Conservation (phyloP, 2,888 invertebrate species). For the Phortica magna region DNA sequence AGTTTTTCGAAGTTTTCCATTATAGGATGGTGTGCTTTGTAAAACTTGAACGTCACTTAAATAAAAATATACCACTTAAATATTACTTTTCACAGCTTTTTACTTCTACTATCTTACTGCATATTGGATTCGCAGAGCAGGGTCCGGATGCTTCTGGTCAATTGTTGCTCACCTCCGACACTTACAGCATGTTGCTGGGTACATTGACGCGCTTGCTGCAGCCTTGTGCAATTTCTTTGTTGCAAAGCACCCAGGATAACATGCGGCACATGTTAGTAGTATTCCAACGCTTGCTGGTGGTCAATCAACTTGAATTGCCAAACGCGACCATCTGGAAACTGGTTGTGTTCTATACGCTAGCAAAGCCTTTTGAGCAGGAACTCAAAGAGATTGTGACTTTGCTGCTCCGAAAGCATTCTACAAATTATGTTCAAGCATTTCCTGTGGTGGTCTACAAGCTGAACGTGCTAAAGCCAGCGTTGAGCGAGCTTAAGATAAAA, state of each 20-base stretch:
- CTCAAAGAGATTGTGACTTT: not conserved
- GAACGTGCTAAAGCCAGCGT: not conserved
- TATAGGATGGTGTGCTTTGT: not conserved
- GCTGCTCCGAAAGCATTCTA: not conserved
- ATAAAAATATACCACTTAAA: not conserved
- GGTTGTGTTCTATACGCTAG: not conserved
- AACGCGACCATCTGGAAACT: slow-evolving; percentile 12
- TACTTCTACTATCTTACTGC: not conserved
- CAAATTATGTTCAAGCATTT: slow-evolving; percentile 5
- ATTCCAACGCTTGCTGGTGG: slow-evolving; percentile 3
- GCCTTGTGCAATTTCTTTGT: not conserved
- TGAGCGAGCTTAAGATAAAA: not conserved
- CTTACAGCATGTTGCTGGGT: not conserved
- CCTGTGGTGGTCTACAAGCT: slow-evolving; percentile 8
- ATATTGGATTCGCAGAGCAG: slow-evolving; percentile 2
- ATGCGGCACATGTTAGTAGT: slow-evolving; percentile 4
- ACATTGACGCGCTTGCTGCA: not conserved
- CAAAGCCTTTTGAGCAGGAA: not conserved
- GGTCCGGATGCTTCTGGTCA: not conserved
- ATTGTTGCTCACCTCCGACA: not conserved
- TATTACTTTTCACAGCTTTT: not conserved
- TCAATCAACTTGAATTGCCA: not conserved
- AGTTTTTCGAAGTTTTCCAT: not conserved
- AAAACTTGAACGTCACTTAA: not conserved
- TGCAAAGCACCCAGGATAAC: not conserved